Evolutionary conservation across 2,113 vertebrate genomes (phyloP).

Genomic region (Cyprinodon tularosa): DNA sequence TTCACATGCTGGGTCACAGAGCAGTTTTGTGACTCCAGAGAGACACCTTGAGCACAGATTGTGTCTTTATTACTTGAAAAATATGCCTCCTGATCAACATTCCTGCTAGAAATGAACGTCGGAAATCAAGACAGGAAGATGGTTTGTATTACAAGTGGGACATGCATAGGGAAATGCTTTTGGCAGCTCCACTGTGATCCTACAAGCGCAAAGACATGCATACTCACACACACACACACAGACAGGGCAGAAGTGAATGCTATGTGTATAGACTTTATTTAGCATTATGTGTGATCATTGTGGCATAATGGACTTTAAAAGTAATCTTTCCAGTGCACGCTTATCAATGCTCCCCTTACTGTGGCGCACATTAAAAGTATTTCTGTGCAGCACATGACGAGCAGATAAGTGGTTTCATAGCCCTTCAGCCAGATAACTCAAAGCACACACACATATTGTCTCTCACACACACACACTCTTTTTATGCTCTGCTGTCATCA

Average conservation of each 20-base stretch:
- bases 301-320: conserved; percentile 49
- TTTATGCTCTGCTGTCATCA: conserved; percentile 3
- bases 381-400: conserved; percentile 65
- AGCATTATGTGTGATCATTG: conserved; percentile 47
- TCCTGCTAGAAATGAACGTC: conserved; percentile 24
- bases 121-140: conserved; percentile 33
- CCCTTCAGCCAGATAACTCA: conserved; percentile 54
- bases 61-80: conserved; percentile 32
- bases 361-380: conserved; percentile 66
- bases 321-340: conserved; percentile 51
- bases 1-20: conserved; percentile 12
- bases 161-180: not conserved
- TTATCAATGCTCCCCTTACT: conserved; percentile 53
- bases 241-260: conserved; percentile 28
- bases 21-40: conserved; percentile 15
- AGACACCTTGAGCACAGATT: conserved; percentile 39
- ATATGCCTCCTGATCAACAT: conserved; percentile 47
- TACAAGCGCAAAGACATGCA: conserved; percentile 46
- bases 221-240: conserved; percentile 48
- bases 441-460: conserved; percentile 56
- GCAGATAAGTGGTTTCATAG: conserved; percentile 59
- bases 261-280: conserved; percentile 41
- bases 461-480: conserved; percentile 47
- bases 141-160: conserved; percentile 26
- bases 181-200: conserved; percentile 16